A percentile compares a stretch with the other conserved stretches of the same genome.
Conservation (phyloP, 2,797 vertebrate species). For the Clarias laeviceps region DNA sequence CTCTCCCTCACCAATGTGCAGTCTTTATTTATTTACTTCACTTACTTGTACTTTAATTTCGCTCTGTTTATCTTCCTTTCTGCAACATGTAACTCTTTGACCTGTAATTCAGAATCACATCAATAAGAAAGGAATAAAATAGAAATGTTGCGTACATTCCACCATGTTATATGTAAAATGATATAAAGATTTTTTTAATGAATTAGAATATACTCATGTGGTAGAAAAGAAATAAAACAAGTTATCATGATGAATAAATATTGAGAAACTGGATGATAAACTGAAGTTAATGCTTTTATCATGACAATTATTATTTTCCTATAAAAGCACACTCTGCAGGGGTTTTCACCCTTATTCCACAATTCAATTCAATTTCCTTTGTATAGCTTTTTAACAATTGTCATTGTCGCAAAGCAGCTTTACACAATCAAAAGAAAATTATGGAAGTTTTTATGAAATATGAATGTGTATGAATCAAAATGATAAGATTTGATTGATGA, state of each 20-base stretch:
- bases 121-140: background rate
- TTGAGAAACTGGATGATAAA: background rate
- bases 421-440: no score
- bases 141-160: background rate
- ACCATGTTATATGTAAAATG: background rate
- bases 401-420: no score
- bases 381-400: no score
- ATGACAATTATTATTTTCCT: background rate
- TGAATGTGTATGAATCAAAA: no score
- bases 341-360: background rate
- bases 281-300: background rate
- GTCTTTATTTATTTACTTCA: slow-evolving; percentile 6
- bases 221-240: background rate
- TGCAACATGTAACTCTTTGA: background rate
- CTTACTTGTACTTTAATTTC: slow-evolving; percentile 28
- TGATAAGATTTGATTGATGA: no score
- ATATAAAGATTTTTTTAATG: background rate
- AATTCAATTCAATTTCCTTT: background rate
- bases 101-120: background rate
- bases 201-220: background rate
- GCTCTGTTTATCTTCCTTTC: slow-evolving; percentile 18
- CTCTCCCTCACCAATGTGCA: slow-evolving; percentile 18
- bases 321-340: background rate
- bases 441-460: no score
- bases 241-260: background rate